Conservation (phyloP, 2,113 vertebrate species). For the Oncorhynchus gorbuscha region DNA sequence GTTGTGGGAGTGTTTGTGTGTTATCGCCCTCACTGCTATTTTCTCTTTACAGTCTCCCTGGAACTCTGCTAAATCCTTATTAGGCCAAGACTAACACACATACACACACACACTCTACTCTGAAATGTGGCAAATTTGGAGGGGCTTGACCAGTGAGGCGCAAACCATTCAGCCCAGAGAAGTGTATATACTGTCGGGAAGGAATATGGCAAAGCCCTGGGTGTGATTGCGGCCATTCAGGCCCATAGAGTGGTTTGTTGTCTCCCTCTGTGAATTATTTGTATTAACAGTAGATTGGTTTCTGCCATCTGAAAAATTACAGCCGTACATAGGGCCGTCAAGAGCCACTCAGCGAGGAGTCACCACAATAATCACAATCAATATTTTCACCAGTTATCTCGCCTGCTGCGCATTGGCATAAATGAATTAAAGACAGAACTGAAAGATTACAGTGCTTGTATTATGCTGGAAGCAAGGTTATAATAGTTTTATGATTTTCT, state of each 20-base stretch:
- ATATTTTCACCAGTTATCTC: conserved; percentile 6
- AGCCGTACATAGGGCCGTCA: conserved; percentile 22
- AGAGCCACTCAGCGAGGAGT: conserved; percentile 21
- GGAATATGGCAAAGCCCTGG: conserved; percentile 14
- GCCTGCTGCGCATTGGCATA: background rate
- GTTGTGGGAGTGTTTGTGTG: background rate
- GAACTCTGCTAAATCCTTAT: background rate
- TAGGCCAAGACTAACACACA: background rate
- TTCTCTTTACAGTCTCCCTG: background rate
- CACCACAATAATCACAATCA: conserved; percentile 32
- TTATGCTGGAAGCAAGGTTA: background rate
- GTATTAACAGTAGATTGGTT: conserved; percentile 33
- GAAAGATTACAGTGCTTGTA: background rate
- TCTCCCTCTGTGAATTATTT: conserved; percentile 33
- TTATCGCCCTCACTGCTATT: background rate
- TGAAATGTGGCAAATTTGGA: background rate
- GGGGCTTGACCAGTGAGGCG: conserved; percentile 2
- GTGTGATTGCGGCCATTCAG: background rate
- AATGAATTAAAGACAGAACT: background rate
- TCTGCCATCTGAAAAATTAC: conserved; percentile 41
- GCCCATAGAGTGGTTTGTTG: conserved; percentile 20
- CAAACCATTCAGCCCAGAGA: conserved; percentile 1
- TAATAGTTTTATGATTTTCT: background rate
- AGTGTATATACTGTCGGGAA: conserved; percentile 24
- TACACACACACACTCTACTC: background rate